Evolutionary conservation across 2,113 vertebrate species (phyloP), one percentile per base, ranked within the genome.

Genomic region (Macrotus californicus): DNA sequence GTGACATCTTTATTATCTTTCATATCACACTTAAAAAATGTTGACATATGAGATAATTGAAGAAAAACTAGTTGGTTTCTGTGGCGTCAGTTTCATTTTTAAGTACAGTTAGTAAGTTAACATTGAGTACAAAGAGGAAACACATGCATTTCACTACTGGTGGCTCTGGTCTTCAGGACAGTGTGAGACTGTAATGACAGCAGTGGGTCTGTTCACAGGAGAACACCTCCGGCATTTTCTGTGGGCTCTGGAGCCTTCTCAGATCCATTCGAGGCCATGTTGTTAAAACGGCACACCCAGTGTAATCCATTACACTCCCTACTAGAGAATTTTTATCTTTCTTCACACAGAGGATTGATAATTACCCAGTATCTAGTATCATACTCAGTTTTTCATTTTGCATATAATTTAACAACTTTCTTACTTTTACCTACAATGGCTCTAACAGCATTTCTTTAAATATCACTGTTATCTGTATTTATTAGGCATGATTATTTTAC

Each of bases 311-410:
- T 31, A 10, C 7, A 67, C 21, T 76, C 21, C n/a, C n/a, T 87
- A 26, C 4, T 46, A 43, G 39, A 88, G 31, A 93, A 75, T 86
- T 83, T 89, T 86, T 14, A 83, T 39, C 39, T 79, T 87, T 12
- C 12, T 92, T 95, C 76, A 70, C 64, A 52, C 70, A 48, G 14
- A 0, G 7, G 59, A 69, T 43, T 90, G 18, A 76, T 92, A n/a
- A 61, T 61, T 91, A 67, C 39, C 34, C 66, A 39, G 18, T 83
- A 70, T 85, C 67, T 73, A 88, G 24, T 89, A 43, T 87, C 48
- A 3, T 66, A 16, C 69, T 93, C 67, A n/a, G 22, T 46, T 94
- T 95, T 90, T 94, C 61, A 93, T 29, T 93, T 88, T 50, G 39
- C 70, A 26, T 95, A 26, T 81, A 93, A 81, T 56, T 76, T 75